phyloP scores from a whole-genome alignment of 1,140 invertebrate species.

The Bombyx mandarina region DNA sequence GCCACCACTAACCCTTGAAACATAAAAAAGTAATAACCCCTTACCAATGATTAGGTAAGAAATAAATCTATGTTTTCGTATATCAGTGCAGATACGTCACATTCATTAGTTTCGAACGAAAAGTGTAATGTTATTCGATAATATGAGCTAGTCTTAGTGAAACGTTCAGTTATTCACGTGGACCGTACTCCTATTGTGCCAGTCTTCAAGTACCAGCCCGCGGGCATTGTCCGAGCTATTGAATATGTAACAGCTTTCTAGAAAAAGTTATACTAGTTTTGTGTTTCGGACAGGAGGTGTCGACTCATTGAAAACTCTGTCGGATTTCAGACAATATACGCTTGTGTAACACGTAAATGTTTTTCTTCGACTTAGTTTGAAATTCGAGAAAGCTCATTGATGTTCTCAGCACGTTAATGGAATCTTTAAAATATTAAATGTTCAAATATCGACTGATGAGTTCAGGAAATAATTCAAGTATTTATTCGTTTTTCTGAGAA shows the following conservation, averaged over 20 bases:
- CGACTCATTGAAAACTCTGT: constrained; percentile 16
- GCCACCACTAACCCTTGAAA: too few species aligned
- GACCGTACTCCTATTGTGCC: too few species aligned
- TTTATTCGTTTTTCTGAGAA: not conserved
- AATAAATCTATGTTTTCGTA: too few species aligned
- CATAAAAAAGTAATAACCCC: too few species aligned
- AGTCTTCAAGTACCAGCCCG: too few species aligned
- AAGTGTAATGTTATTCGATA: too few species aligned
- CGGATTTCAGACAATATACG: constrained; percentile 14
- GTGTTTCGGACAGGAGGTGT: constrained; percentile 21
- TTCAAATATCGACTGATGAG: not conserved
- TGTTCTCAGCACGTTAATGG: not conserved
- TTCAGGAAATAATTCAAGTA: not conserved
- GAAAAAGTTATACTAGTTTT: constrained; percentile 19
- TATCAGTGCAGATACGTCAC: too few species aligned
- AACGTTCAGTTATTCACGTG: too few species aligned
- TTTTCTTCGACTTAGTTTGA: constrained; percentile 10
- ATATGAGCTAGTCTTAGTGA: too few species aligned
- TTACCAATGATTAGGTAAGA: too few species aligned
- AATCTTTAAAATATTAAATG: not conserved
- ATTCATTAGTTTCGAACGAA: too few species aligned
- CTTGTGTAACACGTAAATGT: constrained; percentile 14
- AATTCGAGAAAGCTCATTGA: constrained; percentile 7
- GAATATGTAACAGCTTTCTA: constrained; percentile 53
- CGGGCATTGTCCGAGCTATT: constrained; percentile 4